Evolutionary conservation across 2,888 invertebrate species (phyloP), one percentile per base, ranked within the genome.

Genomic region (Drosophila diplacantha): DNA sequence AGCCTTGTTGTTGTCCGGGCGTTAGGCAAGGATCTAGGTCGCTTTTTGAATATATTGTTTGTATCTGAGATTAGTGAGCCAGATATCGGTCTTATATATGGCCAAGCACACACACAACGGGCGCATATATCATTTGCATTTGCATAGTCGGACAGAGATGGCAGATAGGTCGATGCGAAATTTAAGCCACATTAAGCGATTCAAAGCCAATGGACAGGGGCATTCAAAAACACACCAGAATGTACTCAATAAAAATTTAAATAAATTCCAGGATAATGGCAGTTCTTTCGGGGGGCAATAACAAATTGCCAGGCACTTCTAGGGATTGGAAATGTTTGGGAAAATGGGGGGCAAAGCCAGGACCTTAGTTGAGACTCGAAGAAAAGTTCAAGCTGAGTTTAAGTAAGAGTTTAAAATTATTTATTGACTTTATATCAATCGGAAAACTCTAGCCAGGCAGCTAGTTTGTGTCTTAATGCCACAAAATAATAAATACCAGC

Each of bases 11-110:
- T 43, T 65, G 55, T 20, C 49, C 54, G 46, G 63, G 66, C 70
- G 78, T 77, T 64, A 67, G 56, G 74, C 79, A 51, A 72, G 77
- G 79, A 78, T 81, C 79, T 78, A 81, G 78, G 78, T 78, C 78
- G 78, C 79, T 76, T 81, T 78, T 81, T 78, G 78, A 78, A 78
- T 81, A 78, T 78, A 79, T 78, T 78, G 78, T 81, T 81, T 81
- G 81, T 74, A 78, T 78, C 81, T 78, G 64, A 78, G 78, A 78
- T 78, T 75, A 78, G 76, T 78, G 77, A 71, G 75, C 81, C 76
- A 81, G 77, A 78, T 78, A 78, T 78, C 77, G 78, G 76, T 81
- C 72, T 75, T 78, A 81, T 78, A 81, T 78, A 71, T 75, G 69
- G 75, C 77, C 64, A 59, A 72, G 67, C 69, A 44, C 49, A 49